Conservation (phyloP, 2,113 vertebrate genomes). For the Rhabdornis inornatus region DNA sequence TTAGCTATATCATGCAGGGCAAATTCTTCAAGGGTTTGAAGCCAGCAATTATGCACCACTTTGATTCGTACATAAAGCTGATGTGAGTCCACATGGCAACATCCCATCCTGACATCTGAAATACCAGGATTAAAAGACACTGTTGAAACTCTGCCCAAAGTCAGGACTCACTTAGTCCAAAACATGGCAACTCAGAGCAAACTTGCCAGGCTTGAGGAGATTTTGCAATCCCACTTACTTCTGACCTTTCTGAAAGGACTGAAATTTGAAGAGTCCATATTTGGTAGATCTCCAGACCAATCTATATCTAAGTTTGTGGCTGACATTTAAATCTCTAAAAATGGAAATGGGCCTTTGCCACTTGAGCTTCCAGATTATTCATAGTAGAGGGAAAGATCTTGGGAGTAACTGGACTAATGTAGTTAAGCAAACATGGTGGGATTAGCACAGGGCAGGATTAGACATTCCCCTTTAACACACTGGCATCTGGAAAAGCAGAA, state of each 20-base stretch:
- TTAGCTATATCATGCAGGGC: not conserved
- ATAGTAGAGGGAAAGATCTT: not conserved
- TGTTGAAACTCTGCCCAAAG: not conserved
- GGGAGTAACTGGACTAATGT: not conserved
- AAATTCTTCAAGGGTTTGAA: not conserved
- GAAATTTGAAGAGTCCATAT: conserved; percentile 17
- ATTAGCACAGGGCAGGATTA: not conserved
- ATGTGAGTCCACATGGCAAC: not conserved
- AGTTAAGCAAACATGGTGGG: not conserved
- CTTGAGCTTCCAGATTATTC: not conserved
- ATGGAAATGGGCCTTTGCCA: not conserved
- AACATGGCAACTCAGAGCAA: not conserved
- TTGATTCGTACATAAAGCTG: not conserved
- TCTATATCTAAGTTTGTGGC: not conserved
- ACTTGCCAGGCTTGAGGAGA: not conserved
- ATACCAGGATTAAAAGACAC: not conserved
- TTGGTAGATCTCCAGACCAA: conserved; percentile 37
- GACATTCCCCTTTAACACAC: not conserved
- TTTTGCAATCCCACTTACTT: not conserved
- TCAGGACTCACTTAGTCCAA: not conserved
- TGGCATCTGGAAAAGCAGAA: not conserved
- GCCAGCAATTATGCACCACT: not conserved
- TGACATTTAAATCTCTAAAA: conserved; percentile 29
- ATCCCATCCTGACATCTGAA: not conserved
- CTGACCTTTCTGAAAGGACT: not conserved